Base-by-base conservation (phyloP, 92 coral and sea anemone genomes). In the Parazoanthus darwini region DNA sequence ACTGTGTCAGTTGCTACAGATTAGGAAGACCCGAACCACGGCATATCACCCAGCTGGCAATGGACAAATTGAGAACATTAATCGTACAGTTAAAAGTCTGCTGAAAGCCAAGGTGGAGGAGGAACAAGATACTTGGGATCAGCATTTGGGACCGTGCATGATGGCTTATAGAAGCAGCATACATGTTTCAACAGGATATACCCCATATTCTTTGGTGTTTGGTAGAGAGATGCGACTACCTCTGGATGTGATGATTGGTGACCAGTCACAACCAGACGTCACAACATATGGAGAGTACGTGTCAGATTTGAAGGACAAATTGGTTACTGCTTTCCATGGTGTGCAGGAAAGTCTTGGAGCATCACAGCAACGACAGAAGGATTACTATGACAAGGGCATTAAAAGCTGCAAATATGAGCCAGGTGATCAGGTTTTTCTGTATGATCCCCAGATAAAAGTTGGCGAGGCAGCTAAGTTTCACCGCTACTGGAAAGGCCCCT, bases 111-210 rank as follows among this genome's bases (percentile, higher is more conserved):
- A 74, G 29, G 75, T 89, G 26, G 89, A 77, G 50, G 89, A 85
- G 5, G 65, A 89, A 10, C 83, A 71, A 16, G 59, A 74, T 5
- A 6, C 18, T 10, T 89, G 93, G 89, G 93, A 88, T 37, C 36
- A 82, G n/a, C 91, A 88, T 50, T 6, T 88, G 18, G 91, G 50
- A 6, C 36, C 43, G 2, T 80, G 89, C 71, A 78, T 91, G 91
- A 89, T 91, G 93, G 87, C 91, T 3, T 91, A 91, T 50, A 10
- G 93, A 5, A 88, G 93, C 66, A 91, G 91, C 36, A 86, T 84
- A 5, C 91, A 91, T 44, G 18, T 75, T 6, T 91, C 93, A 8
- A 91, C 91, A 0, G 87, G 89, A 22, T 79, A 89, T 82, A 91
- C 93, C 15, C 93, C 93, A 37, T 51, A 8, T 14, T 22, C 90